These are phyloP conservation scores for Vidua macroura DNA, from an alignment of 2,113 vertebrate genomes.

Conservation along the genomic window DNA sequence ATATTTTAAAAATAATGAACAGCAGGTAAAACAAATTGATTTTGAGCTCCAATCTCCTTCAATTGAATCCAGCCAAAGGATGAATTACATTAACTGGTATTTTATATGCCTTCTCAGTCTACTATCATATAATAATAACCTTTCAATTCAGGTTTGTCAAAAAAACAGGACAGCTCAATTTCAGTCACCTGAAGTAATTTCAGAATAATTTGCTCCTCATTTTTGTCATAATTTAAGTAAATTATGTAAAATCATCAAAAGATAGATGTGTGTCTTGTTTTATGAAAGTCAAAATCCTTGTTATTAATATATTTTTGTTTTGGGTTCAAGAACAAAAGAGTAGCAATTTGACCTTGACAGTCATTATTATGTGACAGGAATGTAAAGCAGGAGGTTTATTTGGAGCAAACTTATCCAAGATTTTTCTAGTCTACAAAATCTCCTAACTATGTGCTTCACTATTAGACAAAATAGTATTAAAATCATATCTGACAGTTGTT, in stretches of 20 bases:
- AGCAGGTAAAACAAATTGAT: background rate
- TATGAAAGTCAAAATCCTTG: background rate
- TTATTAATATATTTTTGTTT: background rate
- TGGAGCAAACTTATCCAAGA: background rate
- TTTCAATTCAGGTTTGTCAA: background rate
- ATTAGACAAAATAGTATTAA: background rate
- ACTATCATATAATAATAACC: background rate
- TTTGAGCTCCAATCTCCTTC: background rate
- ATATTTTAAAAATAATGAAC: background rate
- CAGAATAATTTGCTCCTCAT: background rate
- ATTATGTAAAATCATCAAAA: background rate
- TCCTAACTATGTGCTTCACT: background rate
- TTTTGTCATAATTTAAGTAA: background rate
- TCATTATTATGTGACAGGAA: background rate
- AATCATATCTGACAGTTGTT: background rate
- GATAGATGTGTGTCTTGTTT: background rate
- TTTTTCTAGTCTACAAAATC: background rate
- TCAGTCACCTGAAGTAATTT: background rate
- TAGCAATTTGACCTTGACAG: constrained; percentile 1
- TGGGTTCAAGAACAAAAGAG: background rate
- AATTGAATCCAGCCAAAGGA: background rate
- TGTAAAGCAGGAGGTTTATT: background rate
- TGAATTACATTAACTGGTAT: background rate
- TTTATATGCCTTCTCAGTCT: background rate
- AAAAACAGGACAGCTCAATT: background rate